Percentiles rank a stretch among this genome's conserved stretches.
These are phyloP conservation scores for Aproaerema taeniolella DNA, from an alignment of 2,888 invertebrate genomes.

Conservation along the genomic window DNA sequence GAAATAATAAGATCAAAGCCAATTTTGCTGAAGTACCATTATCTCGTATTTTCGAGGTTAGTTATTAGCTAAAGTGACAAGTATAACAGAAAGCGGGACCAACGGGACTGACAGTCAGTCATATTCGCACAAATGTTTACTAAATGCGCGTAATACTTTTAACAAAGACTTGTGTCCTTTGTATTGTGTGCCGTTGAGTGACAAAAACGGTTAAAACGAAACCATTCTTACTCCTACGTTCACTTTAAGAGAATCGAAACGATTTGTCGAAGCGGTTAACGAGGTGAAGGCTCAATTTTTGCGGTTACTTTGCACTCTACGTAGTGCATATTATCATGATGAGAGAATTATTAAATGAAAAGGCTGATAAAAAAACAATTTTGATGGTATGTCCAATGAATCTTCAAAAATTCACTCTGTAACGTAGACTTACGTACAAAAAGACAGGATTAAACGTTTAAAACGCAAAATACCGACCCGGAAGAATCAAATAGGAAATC, in stretches of 20 bases:
- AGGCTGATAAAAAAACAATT: no score
- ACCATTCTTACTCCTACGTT: slow-evolving; percentile 31
- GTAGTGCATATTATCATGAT: no score
- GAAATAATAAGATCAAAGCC: not conserved
- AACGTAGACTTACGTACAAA: no score
- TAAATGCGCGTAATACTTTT: slow-evolving; percentile 21
- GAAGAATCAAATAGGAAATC: no score
- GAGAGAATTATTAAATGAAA: no score
- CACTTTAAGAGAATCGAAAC: slow-evolving; percentile 21
- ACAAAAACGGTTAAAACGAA: slow-evolving; percentile 17
- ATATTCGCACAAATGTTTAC: slow-evolving; percentile 22
- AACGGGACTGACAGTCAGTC: no score
- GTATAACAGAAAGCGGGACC: slow-evolving; percentile 1
- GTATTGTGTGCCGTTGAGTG: slow-evolving; percentile 24
- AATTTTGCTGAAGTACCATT: no score
- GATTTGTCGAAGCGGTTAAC: slow-evolving; percentile 14
- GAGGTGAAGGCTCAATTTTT: slow-evolving; percentile 22
- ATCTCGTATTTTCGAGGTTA: not conserved
- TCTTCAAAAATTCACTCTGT: no score
- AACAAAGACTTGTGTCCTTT: slow-evolving; percentile 28
- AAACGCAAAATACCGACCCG: no score
- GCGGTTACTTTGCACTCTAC: no score
- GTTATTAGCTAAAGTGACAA: not conserved
- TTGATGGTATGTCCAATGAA: no score
- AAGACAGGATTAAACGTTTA: no score